These are phyloP conservation scores for Crenichthys baileyi DNA, from an alignment of 2,797 vertebrate genomes.

Conservation along the genomic window DNA sequence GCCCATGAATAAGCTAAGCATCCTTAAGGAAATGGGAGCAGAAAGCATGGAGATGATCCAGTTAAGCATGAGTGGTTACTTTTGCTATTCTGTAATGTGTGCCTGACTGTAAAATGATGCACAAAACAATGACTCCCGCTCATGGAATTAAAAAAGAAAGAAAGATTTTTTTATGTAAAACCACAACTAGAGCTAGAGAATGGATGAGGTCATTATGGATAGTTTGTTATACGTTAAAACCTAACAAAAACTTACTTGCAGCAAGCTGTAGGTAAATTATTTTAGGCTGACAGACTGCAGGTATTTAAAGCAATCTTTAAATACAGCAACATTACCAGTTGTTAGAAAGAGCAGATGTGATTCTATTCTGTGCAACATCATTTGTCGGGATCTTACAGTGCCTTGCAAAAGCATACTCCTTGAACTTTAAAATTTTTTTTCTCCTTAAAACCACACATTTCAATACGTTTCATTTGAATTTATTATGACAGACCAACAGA, in stretches of 20 bases:
- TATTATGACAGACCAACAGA: neutral
- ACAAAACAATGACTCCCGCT: constrained; percentile 17
- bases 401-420: neutral
- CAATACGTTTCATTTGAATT: neutral
- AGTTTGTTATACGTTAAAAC: neutral
- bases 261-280: no score
- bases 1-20: constrained; percentile 55
- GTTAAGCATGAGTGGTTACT: constrained; percentile 53
- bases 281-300: neutral
- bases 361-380: neutral
- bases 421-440: neutral
- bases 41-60: constrained; percentile 50
- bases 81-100: constrained; percentile 19
- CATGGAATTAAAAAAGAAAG: constrained; percentile 26
- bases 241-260: neutral
- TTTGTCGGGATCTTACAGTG: neutral
- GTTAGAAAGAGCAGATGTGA: neutral
- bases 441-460: neutral
- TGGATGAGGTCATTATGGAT: neutral
- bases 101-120: constrained; percentile 32
- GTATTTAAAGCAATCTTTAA: neutral
- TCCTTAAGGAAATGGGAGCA: constrained; percentile 63
- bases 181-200: neutral
- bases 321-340: neutral
- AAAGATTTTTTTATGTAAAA: constrained; percentile 5